phyloP scores from a whole-genome alignment of 2,888 invertebrate genomes.

The Sinodicranocentrus sp. region DNA sequence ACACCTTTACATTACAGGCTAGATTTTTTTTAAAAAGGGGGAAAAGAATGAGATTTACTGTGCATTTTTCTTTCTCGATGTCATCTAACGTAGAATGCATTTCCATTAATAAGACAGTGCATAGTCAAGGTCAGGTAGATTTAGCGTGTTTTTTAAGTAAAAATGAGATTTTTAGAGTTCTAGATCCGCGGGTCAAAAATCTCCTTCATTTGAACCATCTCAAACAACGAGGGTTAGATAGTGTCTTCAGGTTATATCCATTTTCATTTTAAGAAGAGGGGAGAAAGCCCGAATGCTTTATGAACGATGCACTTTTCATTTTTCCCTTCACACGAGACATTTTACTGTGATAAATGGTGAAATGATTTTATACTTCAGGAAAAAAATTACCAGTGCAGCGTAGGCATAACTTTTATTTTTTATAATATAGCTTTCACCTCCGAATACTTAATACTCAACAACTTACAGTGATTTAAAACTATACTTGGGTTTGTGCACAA shows the following conservation, averaged over 20 bases:
- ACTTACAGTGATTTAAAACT: too few species aligned
- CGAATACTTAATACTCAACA: too few species aligned
- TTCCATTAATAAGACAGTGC: not conserved
- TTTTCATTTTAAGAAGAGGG: not conserved
- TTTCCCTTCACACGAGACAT: not conserved
- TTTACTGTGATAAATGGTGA: slow-evolving; percentile 10
- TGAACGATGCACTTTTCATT: not conserved
- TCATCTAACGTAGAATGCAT: not conserved
- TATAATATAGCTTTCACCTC: too few species aligned
- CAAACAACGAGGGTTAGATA: too few species aligned
- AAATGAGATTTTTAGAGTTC: not conserved
- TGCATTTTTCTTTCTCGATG: not conserved
- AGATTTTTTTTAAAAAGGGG: too few species aligned
- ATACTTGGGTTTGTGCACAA: too few species aligned
- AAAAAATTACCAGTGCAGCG: not conserved
- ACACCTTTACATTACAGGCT: too few species aligned
- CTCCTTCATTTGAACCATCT: too few species aligned
- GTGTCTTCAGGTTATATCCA: too few species aligned
- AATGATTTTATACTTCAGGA: not conserved
- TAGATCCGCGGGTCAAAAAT: too few species aligned
- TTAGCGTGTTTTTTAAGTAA: too few species aligned
- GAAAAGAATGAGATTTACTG: slow-evolving; percentile 10
- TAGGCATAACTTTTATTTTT: not conserved
- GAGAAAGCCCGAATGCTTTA: not conserved
- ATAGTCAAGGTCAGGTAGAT: slow-evolving; percentile 8